phyloP scores from a whole-genome alignment of 2,113 vertebrate species.

The Labeo rohita region DNA sequence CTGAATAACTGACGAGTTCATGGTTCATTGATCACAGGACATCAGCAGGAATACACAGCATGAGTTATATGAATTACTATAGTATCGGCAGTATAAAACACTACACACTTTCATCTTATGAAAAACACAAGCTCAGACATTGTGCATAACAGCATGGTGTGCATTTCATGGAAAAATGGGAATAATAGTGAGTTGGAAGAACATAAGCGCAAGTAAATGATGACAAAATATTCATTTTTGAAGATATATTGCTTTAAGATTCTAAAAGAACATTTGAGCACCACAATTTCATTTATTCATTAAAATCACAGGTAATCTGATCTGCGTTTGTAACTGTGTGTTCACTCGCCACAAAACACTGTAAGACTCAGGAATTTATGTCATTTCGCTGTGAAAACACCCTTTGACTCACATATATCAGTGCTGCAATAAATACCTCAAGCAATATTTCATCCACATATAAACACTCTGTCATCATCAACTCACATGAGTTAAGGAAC shows the following conservation, averaged over 20 bases:
- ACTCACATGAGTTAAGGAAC: neutral
- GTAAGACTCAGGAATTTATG: neutral
- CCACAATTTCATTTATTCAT: too few relatives aligned
- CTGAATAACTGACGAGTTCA: neutral
- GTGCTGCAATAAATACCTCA: neutral
- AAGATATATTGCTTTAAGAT: neutral
- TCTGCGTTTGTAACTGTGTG: neutral
- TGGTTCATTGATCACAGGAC: neutral
- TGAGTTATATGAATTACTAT: neutral
- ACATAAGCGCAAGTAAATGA: neutral
- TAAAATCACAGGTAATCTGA: neutral
- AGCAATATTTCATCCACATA: neutral
- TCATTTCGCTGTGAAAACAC: neutral
- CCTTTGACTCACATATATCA: neutral
- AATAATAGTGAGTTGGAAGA: neutral
- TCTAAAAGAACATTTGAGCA: neutral
- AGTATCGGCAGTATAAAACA: neutral
- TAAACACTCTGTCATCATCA: neutral
- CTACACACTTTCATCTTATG: neutral
- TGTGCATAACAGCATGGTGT: neutral
- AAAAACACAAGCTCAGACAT: neutral
- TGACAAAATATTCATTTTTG: neutral
- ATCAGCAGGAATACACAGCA: neutral
- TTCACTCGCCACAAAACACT: neutral
- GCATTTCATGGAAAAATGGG: neutral